Conservation (phyloP, 2,888 invertebrate species). For the Lordiphosa andalusiaca region DNA sequence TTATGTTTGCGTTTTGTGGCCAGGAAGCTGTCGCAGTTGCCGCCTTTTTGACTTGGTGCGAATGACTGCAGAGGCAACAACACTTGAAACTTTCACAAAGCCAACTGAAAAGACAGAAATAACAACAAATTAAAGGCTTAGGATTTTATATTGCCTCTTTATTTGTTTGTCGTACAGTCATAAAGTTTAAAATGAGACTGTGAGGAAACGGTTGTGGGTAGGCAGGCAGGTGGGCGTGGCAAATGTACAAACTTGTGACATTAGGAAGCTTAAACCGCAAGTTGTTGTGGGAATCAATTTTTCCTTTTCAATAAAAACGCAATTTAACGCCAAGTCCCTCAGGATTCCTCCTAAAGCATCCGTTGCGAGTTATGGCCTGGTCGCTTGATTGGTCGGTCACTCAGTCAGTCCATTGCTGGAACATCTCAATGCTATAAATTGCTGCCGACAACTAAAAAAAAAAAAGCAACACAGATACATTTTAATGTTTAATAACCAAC, state of each 20-base stretch:
- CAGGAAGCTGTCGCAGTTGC: slow-evolving; percentile 19
- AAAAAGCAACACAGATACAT: slow-evolving; percentile 21
- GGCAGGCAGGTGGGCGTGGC: no score
- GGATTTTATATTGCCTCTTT: slow-evolving; percentile 14
- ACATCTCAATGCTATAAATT: slow-evolving; percentile 16
- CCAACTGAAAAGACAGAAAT: slow-evolving; percentile 19
- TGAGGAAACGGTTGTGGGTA: no score
- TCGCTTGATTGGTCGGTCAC: slow-evolving; percentile 18
- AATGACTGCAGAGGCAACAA: slow-evolving; percentile 9
- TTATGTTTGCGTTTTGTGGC: slow-evolving; percentile 59
- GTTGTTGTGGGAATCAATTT: no score
- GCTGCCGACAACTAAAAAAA: not conserved
- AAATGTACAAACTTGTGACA: no score
- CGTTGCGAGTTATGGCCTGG: slow-evolving; percentile 6
- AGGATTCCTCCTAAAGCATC: slow-evolving; percentile 17
- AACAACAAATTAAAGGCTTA: slow-evolving; percentile 20
- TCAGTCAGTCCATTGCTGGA: slow-evolving; percentile 5
- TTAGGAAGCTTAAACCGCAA: no score
- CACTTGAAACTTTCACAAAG: slow-evolving; percentile 35
- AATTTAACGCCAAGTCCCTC: slow-evolving; percentile 2
- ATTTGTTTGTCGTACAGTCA: not conserved
- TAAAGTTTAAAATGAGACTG: no score
- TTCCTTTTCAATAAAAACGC: slow-evolving; percentile 3
- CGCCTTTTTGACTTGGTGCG: slow-evolving; percentile 44
- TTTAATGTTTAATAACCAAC: slow-evolving; percentile 55